These are phyloP conservation scores for Halotydeus destructor DNA, from an alignment of 1,140 invertebrate species.

Conservation along the genomic window DNA sequence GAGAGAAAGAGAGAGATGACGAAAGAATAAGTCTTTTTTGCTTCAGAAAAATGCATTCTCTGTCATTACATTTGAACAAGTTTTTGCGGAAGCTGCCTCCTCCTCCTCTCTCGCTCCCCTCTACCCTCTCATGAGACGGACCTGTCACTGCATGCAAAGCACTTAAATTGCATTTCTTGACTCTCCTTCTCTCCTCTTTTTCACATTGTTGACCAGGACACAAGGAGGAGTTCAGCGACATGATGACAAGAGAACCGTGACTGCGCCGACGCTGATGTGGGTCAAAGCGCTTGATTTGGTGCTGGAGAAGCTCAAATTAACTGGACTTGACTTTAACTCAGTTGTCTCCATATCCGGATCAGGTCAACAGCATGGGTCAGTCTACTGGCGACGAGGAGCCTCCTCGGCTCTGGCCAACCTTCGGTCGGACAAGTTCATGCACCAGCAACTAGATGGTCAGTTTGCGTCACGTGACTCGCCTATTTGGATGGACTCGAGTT, in stretches of 20 bases:
- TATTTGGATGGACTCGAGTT: conserved; percentile 91
- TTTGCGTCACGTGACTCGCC: conserved; percentile 67
- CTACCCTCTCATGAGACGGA: no score
- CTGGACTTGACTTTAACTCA: conserved; percentile 55
- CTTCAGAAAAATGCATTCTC: no score
- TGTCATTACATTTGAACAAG: no score
- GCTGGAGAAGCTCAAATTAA: conserved; percentile 49
- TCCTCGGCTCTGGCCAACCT: conserved; percentile 38
- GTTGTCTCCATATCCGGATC: conserved; percentile 66
- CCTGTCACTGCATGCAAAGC: no score
- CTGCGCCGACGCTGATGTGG: conserved; percentile 73
- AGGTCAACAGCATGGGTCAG: conserved; percentile 84
- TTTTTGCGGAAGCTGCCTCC: no score
- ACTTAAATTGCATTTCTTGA: no score
- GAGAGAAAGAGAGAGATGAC: neutral
- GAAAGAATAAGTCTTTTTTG: conserved; percentile 5
- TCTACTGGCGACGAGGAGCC: conserved; percentile 70
- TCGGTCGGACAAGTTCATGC: conserved; percentile 48
- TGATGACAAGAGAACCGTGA: conserved; percentile 38
- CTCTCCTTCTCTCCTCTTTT: no score
- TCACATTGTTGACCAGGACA: conserved; percentile 38
- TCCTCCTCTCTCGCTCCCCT: no score
- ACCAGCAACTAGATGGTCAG: conserved; percentile 44
- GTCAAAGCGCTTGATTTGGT: conserved; percentile 81
- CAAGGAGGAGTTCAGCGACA: conserved; percentile 49